Conservation (phyloP, 2,113 vertebrate species). For the Heloderma charlesbogerti region DNA sequence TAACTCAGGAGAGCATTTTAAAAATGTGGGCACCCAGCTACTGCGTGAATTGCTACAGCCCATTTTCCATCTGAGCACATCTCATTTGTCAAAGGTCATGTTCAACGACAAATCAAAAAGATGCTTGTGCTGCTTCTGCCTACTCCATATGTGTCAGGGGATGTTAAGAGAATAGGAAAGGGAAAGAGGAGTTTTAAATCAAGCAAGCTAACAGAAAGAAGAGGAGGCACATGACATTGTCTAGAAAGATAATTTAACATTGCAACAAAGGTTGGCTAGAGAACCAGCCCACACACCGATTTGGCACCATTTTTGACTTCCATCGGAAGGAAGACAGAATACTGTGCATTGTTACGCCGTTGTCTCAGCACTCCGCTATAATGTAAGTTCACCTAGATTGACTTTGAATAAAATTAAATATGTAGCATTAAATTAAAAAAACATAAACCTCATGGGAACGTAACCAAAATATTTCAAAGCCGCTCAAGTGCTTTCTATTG, state of each 20-base stretch:
- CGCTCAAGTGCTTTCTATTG: neutral
- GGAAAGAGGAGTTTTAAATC: neutral
- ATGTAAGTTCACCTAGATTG: neutral
- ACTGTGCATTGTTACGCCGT: neutral
- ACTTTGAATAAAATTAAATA: conserved; percentile 4
- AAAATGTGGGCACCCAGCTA: neutral
- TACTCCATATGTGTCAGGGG: neutral
- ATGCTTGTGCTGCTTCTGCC: neutral
- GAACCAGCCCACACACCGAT: neutral
- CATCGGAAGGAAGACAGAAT: neutral
- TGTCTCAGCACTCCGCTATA: neutral
- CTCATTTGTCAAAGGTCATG: neutral
- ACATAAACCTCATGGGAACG: neutral
- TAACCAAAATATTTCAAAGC: neutral
- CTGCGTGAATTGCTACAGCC: neutral
- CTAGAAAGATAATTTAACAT: neutral
- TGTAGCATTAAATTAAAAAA: neutral
- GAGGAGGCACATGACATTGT: neutral
- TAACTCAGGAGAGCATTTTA: neutral
- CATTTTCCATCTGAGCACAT: too few relatives aligned
- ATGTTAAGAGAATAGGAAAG: neutral
- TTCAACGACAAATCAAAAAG: neutral
- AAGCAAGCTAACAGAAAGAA: neutral
- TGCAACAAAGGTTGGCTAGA: neutral
- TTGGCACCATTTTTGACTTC: neutral